Conservation (phyloP, 2,113 vertebrate genomes). For the Aspiorhynchus laticeps region DNA sequence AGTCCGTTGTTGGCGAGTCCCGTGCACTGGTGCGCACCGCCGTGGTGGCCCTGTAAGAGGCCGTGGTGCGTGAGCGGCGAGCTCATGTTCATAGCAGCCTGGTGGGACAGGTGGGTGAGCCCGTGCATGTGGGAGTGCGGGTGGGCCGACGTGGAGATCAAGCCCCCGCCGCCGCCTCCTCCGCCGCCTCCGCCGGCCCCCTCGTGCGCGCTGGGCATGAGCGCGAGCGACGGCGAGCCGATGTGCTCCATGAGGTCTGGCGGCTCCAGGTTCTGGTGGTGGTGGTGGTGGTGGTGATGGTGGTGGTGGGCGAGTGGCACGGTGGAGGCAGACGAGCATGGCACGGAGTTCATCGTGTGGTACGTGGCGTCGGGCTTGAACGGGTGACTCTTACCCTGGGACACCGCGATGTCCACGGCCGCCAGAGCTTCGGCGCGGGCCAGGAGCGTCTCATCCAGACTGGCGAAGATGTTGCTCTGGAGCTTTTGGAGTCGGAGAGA, state of each 20-base stretch:
- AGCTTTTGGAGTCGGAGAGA: conserved; percentile 74
- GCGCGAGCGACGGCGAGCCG: conserved; percentile 81
- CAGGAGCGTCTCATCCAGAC: conserved; percentile 93
- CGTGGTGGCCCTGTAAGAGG: conserved; percentile 89
- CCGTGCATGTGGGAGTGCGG: conserved; percentile 94
- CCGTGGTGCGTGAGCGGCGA: conserved; percentile 91
- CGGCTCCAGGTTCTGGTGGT: conserved; percentile 86
- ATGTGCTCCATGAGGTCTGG: conserved; percentile 90
- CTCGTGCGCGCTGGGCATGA: conserved; percentile 86
- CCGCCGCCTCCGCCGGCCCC: conserved; percentile 74
- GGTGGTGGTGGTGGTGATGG: conserved; percentile 95
- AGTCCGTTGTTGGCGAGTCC: conserved; percentile 84
- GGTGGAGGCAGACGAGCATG: conserved; percentile 87
- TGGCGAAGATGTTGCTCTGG: conserved; percentile 95
- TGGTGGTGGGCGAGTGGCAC: conserved; percentile 88
- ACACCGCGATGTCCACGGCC: conserved; percentile 96
- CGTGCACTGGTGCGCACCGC: conserved; percentile 77
- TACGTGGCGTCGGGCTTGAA: conserved; percentile 96
- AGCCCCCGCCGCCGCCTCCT: conserved; percentile 79
- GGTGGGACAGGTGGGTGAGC: conserved; percentile 90
- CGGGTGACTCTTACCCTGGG: conserved; percentile 94
- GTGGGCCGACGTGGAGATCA: conserved; percentile 86
- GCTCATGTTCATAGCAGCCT: conserved; percentile 94
- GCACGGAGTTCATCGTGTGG: conserved; percentile 95
- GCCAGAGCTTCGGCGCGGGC: conserved; percentile 94